These are phyloP conservation scores for Mirza zaza DNA, from an alignment of 2,113 vertebrate genomes.

Conservation along the genomic window DNA sequence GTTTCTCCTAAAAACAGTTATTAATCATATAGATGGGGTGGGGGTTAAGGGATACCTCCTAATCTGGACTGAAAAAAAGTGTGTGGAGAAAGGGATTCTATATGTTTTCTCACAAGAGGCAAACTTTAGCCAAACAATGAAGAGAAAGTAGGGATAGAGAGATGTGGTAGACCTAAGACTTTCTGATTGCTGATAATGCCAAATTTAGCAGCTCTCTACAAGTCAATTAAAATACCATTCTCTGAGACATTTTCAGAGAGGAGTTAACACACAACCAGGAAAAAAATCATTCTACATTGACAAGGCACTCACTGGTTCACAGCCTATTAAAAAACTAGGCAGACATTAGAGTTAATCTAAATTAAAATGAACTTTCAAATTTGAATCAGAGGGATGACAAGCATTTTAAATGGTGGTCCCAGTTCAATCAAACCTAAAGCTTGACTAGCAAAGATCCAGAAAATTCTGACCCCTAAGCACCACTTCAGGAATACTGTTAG, in stretches of 20 bases:
- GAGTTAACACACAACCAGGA: conserved; percentile 43
- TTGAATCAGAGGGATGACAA: conserved; percentile 51
- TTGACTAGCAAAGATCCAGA: conserved; percentile 56
- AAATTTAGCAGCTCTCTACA: conserved; percentile 59
- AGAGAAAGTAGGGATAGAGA: conserved; percentile 12
- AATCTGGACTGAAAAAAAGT: conserved; percentile 8
- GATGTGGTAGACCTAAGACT: not conserved
- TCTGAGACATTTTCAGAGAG: conserved; percentile 68
- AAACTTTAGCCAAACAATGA: conserved; percentile 67
- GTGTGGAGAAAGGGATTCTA: not conserved
- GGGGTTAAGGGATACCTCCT: not conserved
- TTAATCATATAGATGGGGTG: not conserved
- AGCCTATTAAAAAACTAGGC: conserved; percentile 71
- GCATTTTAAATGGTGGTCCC: conserved; percentile 23
- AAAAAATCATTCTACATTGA: conserved; percentile 60
- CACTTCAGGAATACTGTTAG: conserved; percentile 49
- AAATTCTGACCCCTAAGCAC: conserved; percentile 43
- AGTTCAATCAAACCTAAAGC: conserved; percentile 59
- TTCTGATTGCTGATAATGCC: conserved; percentile 48
- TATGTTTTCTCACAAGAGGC: conserved; percentile 52
- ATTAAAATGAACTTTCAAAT: conserved; percentile 64
- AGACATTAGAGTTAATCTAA: conserved; percentile 69
- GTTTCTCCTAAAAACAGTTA: conserved; percentile 53
- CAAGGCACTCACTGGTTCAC: conserved; percentile 80
- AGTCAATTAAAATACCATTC: conserved; percentile 55